Base-by-base conservation (phyloP, 2,888 invertebrate species). In the Calameuta filiformis region DNA sequence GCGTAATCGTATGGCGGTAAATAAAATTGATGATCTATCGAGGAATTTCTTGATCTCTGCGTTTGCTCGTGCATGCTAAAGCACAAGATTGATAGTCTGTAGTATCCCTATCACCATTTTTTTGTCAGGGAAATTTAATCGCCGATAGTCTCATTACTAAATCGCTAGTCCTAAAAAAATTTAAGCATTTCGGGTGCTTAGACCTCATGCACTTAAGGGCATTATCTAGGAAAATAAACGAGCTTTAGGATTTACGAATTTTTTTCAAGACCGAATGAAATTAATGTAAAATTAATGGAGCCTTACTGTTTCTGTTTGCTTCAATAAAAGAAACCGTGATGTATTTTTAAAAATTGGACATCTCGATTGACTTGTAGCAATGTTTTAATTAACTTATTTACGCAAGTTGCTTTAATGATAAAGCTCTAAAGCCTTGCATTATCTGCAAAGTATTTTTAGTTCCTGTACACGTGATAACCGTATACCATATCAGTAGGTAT, bases 11-110 rank as follows among this genome's bases (percentile, higher is more conserved):
- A 56, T 56, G 1, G 9, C 31, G 30, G 71, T 73, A 69, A 35
- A 75, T 75, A n/a, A 76, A 73, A 80, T 80, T 79, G 76, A 79
- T 79, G n/a, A 79, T 76, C 75, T 73, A 75, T 77, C 76, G 75
- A 37, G 75, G 40, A 78, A 79, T 75, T 73, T 75, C 69, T 12
- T 35, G 40, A 33, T 76, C 75, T 68, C 56, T 56, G 23, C 56
- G 23, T 69, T 77, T 71, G 56, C 77, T 35, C 73, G 73, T 77
- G 76, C 76, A 76, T 76, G 69, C 34, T 75, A 78, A 73, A 37
- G 15, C 69, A 31, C 33, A 78, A 80, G 80, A 80, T 80, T 80
- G 80, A 80, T 80, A 73, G 76, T 75, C 78, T 73, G 30, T 31
- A 1, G 12, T 15, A 15, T 56, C 4, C 56, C 56, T 56, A 23